These are phyloP conservation scores for Sceloporus undulatus DNA, from an alignment of 2,113 vertebrate species.

Conservation along the genomic window DNA sequence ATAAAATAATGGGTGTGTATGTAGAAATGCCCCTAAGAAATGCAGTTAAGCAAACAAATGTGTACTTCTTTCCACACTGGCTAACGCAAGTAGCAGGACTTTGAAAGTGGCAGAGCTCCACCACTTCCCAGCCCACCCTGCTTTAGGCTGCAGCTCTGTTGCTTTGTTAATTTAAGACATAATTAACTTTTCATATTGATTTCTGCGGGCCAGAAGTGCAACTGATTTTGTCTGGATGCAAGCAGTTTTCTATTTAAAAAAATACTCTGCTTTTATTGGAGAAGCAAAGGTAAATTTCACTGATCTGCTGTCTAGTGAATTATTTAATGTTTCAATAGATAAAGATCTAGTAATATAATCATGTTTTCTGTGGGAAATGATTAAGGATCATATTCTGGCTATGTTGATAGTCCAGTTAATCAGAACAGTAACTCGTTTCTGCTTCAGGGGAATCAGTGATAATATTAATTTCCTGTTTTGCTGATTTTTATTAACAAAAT, in stretches of 20 bases:
- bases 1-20: background rate
- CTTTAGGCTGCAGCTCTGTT: background rate
- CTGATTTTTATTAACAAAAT: background rate
- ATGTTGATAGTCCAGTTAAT: slow-evolving; percentile 24
- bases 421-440: background rate
- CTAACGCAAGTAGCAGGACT: too few relatives aligned
- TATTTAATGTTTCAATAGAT: slow-evolving; percentile 20
- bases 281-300: background rate
- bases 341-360: slow-evolving; percentile 7
- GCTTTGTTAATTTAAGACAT: background rate
- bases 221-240: background rate
- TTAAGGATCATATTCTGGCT: background rate
- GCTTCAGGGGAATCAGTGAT: background rate
- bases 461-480: background rate
- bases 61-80: too few relatives aligned
- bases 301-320: background rate
- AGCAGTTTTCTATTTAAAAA: background rate
- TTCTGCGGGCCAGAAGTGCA: background rate
- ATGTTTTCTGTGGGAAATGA: slow-evolving; percentile 12
- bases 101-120: too few relatives aligned
- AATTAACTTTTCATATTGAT: background rate
- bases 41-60: too few relatives aligned
- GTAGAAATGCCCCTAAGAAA: too few relatives aligned
- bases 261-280: background rate
- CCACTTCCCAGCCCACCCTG: background rate